Conservation (phyloP, 2,888 invertebrate species). For the Ecliptopera silaceata region DNA sequence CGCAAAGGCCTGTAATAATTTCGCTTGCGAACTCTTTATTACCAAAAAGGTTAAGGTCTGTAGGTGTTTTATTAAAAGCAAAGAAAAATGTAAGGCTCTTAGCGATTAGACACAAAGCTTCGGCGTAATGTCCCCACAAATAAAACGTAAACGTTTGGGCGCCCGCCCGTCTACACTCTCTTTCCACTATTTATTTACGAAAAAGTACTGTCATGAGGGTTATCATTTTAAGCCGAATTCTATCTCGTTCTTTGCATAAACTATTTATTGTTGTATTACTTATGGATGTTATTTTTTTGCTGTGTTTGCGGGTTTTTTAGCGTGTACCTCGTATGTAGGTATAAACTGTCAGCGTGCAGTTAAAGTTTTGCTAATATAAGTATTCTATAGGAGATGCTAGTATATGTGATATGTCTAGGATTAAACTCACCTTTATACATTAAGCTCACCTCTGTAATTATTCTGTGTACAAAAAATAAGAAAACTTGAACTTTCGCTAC, state of each 20-base stretch:
- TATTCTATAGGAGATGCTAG: too few species aligned
- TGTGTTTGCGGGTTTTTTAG: too few species aligned
- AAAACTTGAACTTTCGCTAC: too few species aligned
- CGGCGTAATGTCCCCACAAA: constrained; percentile 29
- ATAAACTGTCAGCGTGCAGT: too few species aligned
- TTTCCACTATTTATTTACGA: constrained; percentile 33
- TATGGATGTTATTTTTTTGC: too few species aligned
- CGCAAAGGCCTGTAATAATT: constrained; percentile 19
- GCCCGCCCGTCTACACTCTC: constrained; percentile 30
- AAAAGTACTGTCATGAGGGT: constrained; percentile 25
- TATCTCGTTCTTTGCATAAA: constrained; percentile 32
- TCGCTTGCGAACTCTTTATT: not conserved
- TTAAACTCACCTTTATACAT: too few species aligned
- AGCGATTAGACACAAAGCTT: constrained; percentile 4
- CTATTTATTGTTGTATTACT: too few species aligned
- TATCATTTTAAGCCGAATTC: constrained; percentile 31
- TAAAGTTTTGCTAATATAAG: too few species aligned
- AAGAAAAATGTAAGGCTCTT: constrained; percentile 29
- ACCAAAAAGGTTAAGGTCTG: not conserved
- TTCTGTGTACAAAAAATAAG: too few species aligned
- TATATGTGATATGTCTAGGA: too few species aligned
- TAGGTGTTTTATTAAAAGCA: constrained; percentile 4
- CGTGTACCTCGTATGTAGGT: too few species aligned
- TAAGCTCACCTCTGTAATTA: too few species aligned
- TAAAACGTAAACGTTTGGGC: constrained; percentile 30